Conservation (phyloP, 2,797 vertebrate genomes). For the Acridotheres tristis region DNA sequence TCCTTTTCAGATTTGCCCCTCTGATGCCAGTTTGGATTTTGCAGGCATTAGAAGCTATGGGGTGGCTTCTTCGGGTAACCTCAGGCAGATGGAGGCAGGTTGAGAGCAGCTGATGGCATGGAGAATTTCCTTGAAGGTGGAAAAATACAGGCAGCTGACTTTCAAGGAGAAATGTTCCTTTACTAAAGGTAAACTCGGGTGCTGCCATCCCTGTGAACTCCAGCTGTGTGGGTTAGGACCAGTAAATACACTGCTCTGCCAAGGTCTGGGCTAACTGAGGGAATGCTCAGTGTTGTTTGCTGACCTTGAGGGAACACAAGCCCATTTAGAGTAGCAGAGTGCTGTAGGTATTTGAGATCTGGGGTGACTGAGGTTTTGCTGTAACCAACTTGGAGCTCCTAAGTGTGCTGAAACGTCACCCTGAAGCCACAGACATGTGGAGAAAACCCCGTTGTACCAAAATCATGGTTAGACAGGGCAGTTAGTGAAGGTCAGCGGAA, state of each 20-base stretch:
- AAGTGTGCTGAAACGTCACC: not conserved
- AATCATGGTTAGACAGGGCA: not conserved
- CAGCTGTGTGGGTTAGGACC: not conserved
- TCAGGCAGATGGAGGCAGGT: not conserved
- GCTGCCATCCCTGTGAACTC: slow-evolving; percentile 31
- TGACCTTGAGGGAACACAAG: slow-evolving; percentile 33
- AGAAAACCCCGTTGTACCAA: slow-evolving; percentile 49
- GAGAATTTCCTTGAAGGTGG: slow-evolving; percentile 6
- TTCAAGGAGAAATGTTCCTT: slow-evolving; percentile 1
- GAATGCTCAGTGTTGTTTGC: not conserved
- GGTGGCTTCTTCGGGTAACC: not conserved
- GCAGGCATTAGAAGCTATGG: not conserved
- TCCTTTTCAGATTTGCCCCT: not conserved
- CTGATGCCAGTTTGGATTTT: not conserved
- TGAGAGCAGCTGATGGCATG: not conserved
- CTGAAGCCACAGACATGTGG: slow-evolving; percentile 21
- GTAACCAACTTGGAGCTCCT: not conserved
- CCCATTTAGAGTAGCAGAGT: not conserved
- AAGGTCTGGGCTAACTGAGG: slow-evolving; percentile 27
- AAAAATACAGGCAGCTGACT: slow-evolving; percentile 46
- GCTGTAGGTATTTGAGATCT: slow-evolving; percentile 11
- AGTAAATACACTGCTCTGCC: not conserved
- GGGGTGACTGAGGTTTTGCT: slow-evolving; percentile 36
- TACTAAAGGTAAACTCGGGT: not conserved
- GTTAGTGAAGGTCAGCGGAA: slow-evolving; percentile 6